Evolutionary conservation across 2,888 invertebrate species (phyloP).

Genomic region (Erpobdella octoculata): DNA sequence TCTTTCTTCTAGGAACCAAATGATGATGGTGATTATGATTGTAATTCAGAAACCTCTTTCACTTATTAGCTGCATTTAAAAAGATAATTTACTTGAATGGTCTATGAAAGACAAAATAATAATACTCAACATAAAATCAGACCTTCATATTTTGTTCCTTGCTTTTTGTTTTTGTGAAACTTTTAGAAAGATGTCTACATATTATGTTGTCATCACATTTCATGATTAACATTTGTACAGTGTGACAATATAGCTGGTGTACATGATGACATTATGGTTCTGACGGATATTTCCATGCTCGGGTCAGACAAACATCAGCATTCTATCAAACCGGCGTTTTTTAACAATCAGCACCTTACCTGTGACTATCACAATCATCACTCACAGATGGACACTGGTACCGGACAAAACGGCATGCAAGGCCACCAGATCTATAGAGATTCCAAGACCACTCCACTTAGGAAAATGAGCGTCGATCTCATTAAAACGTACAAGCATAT

Average conservation of each 20-base stretch:
- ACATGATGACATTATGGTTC: constrained; percentile 22
- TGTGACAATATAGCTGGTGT: background rate
- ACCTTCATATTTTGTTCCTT: too few relatives aligned
- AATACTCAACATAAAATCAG: too few relatives aligned
- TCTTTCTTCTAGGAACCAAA: too few relatives aligned
- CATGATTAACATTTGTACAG: too few relatives aligned
- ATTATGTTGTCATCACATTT: too few relatives aligned
- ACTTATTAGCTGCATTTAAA: too few relatives aligned
- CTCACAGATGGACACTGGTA: constrained; percentile 6
- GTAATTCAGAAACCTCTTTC: too few relatives aligned
- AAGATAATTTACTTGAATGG: too few relatives aligned
- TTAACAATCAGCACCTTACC: background rate
- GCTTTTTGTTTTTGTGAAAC: too few relatives aligned
- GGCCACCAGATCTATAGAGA: constrained; percentile 40
- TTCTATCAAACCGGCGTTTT: background rate
- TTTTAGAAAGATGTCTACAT: too few relatives aligned
- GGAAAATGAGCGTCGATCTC: constrained; percentile 95
- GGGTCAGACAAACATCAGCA: constrained; percentile 15
- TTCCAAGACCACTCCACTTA: constrained; percentile 62
- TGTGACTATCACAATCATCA: background rate
- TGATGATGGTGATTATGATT: too few relatives aligned
- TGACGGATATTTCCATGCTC: constrained; percentile 10
- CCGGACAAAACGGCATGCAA: background rate
- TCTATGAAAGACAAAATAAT: too few relatives aligned
- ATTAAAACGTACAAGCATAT: constrained; percentile 99